Conservation (phyloP, 2,797 vertebrate species). For the Poeciliopsis gracilis region DNA sequence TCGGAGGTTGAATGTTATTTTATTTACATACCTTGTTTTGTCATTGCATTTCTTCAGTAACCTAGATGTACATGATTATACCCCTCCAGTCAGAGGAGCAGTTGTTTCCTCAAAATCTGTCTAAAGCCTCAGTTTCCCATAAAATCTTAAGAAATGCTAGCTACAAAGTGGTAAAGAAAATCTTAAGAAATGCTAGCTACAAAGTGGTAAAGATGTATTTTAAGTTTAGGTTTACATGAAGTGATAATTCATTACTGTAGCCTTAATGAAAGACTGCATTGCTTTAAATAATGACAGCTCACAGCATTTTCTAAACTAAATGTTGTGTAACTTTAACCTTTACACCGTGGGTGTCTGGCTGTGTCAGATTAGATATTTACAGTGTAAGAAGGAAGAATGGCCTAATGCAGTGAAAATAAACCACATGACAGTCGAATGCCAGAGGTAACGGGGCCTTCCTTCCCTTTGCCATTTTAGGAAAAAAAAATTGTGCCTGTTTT, state of each 20-base stretch:
- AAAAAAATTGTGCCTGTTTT: slow-evolving; percentile 21
- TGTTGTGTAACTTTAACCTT: slow-evolving; percentile 11
- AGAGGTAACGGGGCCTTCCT: background rate
- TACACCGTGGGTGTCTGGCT: background rate
- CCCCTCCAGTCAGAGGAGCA: background rate
- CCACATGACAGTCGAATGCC: slow-evolving; percentile 27
- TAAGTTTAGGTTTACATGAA: background rate
- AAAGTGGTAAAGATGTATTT: background rate
- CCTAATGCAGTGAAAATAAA: slow-evolving; percentile 9
- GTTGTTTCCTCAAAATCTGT: background rate
- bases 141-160: slow-evolving; percentile 5
- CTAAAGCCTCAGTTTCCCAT: background rate
- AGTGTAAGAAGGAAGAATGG: slow-evolving; percentile 1
- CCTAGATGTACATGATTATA: background rate
- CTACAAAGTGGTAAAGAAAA: background rate
- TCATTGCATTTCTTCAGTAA: background rate
- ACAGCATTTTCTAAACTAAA: slow-evolving; percentile 9
- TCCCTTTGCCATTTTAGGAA: background rate
- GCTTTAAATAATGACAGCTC: slow-evolving; percentile 12
- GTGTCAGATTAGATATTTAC: slow-evolving; percentile 26
- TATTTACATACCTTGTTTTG: background rate
- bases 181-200: background rate
- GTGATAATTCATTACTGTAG: background rate
- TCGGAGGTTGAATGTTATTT: slow-evolving; percentile 26
- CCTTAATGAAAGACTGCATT: slow-evolving; percentile 5